Evolutionary conservation across 2,113 vertebrate genomes (phyloP).

Genomic region (Thymallus thymallus): DNA sequence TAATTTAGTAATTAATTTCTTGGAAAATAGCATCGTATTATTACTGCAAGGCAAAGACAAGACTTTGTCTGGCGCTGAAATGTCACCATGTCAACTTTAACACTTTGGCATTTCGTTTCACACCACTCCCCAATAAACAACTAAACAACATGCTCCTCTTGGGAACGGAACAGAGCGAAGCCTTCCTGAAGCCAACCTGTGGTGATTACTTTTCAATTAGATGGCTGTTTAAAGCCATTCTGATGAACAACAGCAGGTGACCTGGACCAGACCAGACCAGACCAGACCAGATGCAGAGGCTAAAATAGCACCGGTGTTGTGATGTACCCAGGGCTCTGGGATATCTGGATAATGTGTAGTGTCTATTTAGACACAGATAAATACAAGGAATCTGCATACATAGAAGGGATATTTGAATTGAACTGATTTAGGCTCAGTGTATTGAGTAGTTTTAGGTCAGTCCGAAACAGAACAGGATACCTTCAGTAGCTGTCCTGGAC

Average conservation of each 20-base stretch:
- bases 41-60: slow-evolving; percentile 24
- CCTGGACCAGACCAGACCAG: no score
- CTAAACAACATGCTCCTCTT: slow-evolving; percentile 34
- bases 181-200: slow-evolving; percentile 18
- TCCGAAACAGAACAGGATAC: no score
- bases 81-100: slow-evolving; percentile 50
- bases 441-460: no score
- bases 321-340: neutral
- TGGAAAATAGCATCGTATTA: slow-evolving; percentile 42
- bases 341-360: neutral
- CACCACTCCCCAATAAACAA: slow-evolving; percentile 43
- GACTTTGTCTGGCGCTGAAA: slow-evolving; percentile 48
- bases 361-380: no score
- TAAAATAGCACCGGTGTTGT: neutral
- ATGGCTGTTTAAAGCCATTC: slow-evolving; percentile 22
- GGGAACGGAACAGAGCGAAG: slow-evolving; percentile 12
- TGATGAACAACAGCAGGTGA: no score
- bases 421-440: no score
- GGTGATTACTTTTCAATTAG: slow-evolving; percentile 8
- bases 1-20: slow-evolving; percentile 15
- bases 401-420: no score
- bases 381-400: no score
- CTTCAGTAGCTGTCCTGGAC: no score
- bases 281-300: neutral
- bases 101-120: slow-evolving; percentile 58